Evolutionary conservation across 2,797 vertebrate genomes (phyloP).

Genomic region (Pristis pectinata): DNA sequence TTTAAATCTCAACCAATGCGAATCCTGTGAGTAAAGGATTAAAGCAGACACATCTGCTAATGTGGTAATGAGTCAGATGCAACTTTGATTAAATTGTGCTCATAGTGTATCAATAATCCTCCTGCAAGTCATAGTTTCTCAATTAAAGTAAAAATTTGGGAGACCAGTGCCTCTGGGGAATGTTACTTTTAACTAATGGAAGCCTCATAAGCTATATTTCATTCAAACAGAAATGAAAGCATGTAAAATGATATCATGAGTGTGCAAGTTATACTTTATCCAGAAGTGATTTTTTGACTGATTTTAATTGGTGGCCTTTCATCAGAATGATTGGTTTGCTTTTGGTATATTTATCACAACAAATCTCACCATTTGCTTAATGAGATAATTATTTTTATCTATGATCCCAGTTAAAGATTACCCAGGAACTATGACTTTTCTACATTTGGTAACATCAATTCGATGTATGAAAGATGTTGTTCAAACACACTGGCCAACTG

Average conservation of each 20-base stretch:
- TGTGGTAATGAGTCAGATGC: background rate
- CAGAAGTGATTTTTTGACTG: background rate
- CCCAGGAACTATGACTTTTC: background rate
- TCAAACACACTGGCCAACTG: background rate
- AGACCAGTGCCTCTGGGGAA: background rate
- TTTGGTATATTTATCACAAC: background rate
- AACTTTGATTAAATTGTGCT: conserved; percentile 29
- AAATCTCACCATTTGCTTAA: background rate
- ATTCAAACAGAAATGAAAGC: background rate
- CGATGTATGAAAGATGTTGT: background rate
- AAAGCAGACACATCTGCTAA: background rate
- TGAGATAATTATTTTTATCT: too few relatives aligned
- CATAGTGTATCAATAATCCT: background rate
- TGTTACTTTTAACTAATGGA: background rate
- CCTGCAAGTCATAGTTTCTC: conserved; percentile 8
- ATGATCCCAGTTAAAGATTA: background rate
- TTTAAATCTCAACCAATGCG: conserved; percentile 8
- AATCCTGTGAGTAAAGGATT: background rate
- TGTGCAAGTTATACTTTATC: background rate
- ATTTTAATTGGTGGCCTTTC: background rate
- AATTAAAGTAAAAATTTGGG: background rate
- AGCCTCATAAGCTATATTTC: background rate
- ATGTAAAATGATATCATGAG: background rate
- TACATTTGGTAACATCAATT: background rate
- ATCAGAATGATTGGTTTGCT: background rate